phyloP scores from a whole-genome alignment of 1,140 invertebrate genomes.

The Penaeus japonicus region DNA sequence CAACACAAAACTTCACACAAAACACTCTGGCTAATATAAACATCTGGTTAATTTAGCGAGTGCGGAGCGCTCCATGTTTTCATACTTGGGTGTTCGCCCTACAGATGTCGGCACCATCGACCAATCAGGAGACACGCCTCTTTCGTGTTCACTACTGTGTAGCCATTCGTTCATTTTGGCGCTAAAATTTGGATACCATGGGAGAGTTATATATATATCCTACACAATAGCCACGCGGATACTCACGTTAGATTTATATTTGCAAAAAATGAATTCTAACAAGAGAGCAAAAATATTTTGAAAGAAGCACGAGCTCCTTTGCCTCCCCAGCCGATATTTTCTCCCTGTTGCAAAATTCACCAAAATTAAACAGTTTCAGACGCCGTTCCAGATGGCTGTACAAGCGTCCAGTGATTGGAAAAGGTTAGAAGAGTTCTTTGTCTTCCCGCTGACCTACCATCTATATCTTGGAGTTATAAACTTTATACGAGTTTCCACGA shows the following conservation, averaged over 20 bases:
- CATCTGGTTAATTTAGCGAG: conserved; percentile 40
- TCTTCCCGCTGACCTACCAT: conserved; percentile 36
- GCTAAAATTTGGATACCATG: conserved; percentile 19
- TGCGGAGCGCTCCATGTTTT: conserved; percentile 26
- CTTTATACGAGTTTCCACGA: background rate
- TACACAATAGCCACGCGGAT: too few species aligned
- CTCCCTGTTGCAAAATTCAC: background rate
- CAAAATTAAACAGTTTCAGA: conserved; percentile 38
- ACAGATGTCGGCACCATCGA: conserved; percentile 43
- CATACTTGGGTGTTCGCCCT: conserved; percentile 26
- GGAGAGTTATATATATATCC: background rate
- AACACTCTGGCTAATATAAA: too few species aligned
- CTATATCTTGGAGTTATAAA: conserved; percentile 32
- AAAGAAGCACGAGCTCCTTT: too few species aligned
- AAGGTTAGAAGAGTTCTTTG: conserved; percentile 42
- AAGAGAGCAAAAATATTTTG: too few species aligned
- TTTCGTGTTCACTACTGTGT: conserved; percentile 39
- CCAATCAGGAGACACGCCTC: conserved; percentile 44
- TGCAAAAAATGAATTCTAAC: too few species aligned
- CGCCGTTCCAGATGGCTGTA: conserved; percentile 39
- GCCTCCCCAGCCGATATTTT: background rate
- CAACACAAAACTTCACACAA: too few species aligned
- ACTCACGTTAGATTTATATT: too few species aligned
- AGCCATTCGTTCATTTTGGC: conserved; percentile 31
- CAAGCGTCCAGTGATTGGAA: conserved; percentile 49